A percentile compares a stretch with the other conserved stretches of the same genome.
Conservation (phyloP, 2,888 invertebrate genomes). For the Mamestra brassicae region DNA sequence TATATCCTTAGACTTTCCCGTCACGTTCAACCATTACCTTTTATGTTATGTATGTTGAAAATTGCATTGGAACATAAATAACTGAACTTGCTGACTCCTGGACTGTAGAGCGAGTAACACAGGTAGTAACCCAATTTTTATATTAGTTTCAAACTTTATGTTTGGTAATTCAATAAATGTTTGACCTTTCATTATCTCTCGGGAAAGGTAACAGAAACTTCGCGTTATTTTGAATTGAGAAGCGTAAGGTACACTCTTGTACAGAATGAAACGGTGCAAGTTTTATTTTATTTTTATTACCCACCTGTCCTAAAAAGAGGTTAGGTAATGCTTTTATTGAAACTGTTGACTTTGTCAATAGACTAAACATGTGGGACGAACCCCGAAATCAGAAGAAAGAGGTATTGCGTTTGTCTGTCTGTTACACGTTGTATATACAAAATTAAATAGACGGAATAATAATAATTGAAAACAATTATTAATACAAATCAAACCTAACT, state of each 20-base stretch:
- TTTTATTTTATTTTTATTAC: neutral
- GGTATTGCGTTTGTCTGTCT: no score
- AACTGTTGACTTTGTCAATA: neutral
- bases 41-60: slow-evolving; percentile 42
- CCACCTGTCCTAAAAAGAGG: neutral
- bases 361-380: neutral
- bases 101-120: slow-evolving; percentile 15
- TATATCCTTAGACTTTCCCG: slow-evolving; percentile 30
- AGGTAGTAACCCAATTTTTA: slow-evolving; percentile 38
- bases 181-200: slow-evolving; percentile 17
- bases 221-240: neutral
- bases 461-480: no score
- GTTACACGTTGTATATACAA: no score
- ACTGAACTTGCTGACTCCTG: slow-evolving; percentile 38
- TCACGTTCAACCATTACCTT: slow-evolving; percentile 54
- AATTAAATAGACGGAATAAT: no score
- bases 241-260: neutral
- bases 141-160: slow-evolving; percentile 40
- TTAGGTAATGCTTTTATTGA: neutral
- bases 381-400: no score
- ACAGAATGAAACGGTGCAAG: neutral
- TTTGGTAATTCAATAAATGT: slow-evolving; percentile 33
- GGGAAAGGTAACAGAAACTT: neutral
- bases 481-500: no score
- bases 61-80: slow-evolving; percentile 54